Conservation (phyloP, 2,113 vertebrate genomes). For the Centropristis striata region DNA sequence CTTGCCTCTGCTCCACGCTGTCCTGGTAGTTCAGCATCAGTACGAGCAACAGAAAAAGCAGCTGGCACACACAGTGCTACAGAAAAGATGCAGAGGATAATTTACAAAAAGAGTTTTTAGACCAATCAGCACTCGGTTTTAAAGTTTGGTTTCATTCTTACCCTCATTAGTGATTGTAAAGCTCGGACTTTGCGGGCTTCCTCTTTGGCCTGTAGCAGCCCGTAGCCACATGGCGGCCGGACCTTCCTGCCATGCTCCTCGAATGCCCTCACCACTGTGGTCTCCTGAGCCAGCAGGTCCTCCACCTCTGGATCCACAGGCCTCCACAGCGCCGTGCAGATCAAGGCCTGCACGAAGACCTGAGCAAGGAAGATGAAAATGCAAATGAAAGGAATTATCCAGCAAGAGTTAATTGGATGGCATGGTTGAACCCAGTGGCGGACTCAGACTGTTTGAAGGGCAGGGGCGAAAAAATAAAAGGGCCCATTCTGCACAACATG, state of each 20-base stretch:
- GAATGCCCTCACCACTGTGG: constrained; percentile 69
- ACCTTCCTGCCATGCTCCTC: constrained; percentile 73
- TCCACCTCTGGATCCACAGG: constrained; percentile 87
- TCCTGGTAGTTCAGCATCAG: constrained; percentile 88
- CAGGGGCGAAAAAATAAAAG: too few species aligned
- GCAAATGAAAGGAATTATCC: not conserved
- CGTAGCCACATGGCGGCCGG: constrained; percentile 83
- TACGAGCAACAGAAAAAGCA: constrained; percentile 85
- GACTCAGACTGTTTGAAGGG: too few species aligned
- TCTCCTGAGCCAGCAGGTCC: constrained; percentile 80
- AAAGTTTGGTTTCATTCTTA: constrained; percentile 29
- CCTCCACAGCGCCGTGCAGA: constrained; percentile 74
- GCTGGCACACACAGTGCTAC: constrained; percentile 82
- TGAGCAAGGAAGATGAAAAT: constrained; percentile 36
- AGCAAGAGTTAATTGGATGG: not conserved
- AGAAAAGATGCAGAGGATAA: not conserved
- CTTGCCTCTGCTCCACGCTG: constrained; percentile 73
- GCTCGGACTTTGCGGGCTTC: constrained; percentile 85
- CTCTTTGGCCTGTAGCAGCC: constrained; percentile 86
- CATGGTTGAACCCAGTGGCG: constrained; percentile 54
- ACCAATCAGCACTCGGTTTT: not conserved
- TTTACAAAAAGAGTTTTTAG: not conserved
- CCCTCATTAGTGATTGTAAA: constrained; percentile 83
- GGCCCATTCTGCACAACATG: too few species aligned
- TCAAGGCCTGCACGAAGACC: constrained; percentile 83